A percentile compares a stretch with the other conserved stretches of the same genome.
Evolutionary conservation across 2,113 vertebrate species (phyloP).

Genomic region (Desmodus rotundus): DNA sequence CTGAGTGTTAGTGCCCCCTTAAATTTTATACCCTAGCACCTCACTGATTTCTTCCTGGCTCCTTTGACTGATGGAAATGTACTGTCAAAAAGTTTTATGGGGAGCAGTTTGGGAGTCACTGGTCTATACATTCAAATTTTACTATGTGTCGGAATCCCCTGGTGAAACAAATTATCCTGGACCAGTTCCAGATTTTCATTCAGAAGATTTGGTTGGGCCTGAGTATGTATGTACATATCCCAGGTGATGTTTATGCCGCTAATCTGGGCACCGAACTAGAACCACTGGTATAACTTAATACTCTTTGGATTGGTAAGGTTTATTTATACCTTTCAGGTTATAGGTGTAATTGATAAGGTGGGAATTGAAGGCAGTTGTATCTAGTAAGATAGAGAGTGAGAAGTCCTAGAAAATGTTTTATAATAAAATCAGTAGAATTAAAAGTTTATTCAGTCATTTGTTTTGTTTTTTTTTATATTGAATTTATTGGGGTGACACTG

Average conservation of each 20-base stretch:
- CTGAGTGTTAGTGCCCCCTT: neutral
- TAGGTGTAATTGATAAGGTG: neutral
- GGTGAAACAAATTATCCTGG: neutral
- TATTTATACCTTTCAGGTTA: neutral
- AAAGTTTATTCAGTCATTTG: neutral
- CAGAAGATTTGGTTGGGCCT: neutral
- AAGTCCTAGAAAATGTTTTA: neutral
- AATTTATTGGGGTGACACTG: no score
- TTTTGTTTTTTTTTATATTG: no score
- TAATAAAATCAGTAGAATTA: neutral
- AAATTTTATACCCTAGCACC: neutral
- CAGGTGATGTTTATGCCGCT: neutral
- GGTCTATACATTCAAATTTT: neutral
- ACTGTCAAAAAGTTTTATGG: neutral
- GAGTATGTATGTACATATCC: neutral
- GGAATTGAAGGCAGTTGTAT: neutral
- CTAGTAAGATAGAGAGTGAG: neutral
- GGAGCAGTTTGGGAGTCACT: neutral
- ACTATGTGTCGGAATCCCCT: neutral
- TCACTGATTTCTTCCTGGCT: neutral
- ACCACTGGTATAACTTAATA: neutral
- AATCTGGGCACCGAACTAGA: neutral
- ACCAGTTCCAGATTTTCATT: neutral
- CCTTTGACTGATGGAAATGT: neutral
- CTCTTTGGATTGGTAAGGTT: neutral